Percentiles rank a stretch among this genome's conserved stretches.
These are phyloP conservation scores for Suncus etruscus DNA, from an alignment of 2,113 vertebrate genomes.

Conservation along the genomic window DNA sequence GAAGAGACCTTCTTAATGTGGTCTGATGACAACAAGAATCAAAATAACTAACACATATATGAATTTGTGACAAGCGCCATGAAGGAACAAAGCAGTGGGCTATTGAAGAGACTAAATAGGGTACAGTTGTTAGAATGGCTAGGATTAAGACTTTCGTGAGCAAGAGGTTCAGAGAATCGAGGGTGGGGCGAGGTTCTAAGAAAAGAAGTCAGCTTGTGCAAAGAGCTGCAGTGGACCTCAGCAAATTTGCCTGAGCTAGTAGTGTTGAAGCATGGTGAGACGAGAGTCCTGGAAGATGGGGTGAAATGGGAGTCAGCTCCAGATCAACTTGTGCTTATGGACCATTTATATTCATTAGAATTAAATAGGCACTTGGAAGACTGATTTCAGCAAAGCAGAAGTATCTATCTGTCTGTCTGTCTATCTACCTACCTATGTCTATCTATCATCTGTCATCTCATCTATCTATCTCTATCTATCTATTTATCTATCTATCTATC, in stretches of 20 bases:
- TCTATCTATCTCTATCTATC: no score
- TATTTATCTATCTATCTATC: no score
- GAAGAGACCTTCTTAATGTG: neutral
- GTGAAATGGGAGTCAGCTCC: neutral
- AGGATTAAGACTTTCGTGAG: neutral
- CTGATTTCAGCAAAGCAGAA: slow-evolving; percentile 7
- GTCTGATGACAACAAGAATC: slow-evolving; percentile 5
- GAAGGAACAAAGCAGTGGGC: neutral
- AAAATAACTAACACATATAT: neutral
- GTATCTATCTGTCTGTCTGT: neutral
- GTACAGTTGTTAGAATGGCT: neutral
- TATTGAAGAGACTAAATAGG: neutral
- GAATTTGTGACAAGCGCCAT: neutral
- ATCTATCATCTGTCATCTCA: no score
- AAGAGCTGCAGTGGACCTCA: neutral
- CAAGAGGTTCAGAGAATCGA: neutral
- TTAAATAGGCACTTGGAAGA: neutral
- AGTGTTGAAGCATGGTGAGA: neutral
- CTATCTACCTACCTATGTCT: no score
- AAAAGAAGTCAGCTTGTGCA: neutral
- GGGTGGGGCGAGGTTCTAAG: neutral
- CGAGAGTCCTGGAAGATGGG: neutral
- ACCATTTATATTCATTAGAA: neutral
- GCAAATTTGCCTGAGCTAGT: neutral
- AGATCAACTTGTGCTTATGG: neutral